Percentiles rank a stretch among this genome's conserved stretches.
Evolutionary conservation across 2,113 vertebrate genomes (phyloP).

Genomic region (Lagenorhynchus albirostris): DNA sequence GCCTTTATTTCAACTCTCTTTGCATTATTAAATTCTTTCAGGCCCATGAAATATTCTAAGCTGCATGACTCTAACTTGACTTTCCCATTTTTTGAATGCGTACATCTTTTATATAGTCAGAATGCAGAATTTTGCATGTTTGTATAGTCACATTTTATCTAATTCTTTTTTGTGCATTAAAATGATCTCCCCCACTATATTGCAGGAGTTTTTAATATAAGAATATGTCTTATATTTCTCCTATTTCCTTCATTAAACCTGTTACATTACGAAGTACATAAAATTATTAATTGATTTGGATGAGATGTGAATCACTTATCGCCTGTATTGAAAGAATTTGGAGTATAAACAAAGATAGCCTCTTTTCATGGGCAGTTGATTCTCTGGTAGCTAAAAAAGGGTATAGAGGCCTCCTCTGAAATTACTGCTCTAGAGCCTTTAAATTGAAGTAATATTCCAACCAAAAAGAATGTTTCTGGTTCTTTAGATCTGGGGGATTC

Average conservation of each 20-base stretch:
- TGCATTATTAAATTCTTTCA: slow-evolving; percentile 30
- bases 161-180: neutral
- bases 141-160: neutral
- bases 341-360: neutral
- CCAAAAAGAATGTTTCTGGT: neutral
- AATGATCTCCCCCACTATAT: neutral
- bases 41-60: neutral
- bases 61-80: neutral
- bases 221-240: neutral
- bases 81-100: neutral
- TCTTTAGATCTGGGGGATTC: neutral
- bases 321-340: neutral
- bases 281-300: neutral
- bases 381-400: neutral
- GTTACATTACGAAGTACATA: slow-evolving; percentile 17
- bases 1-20: neutral
- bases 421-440: neutral
- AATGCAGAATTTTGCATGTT: neutral
- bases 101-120: neutral
- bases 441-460: neutral
- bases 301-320: neutral
- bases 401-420: neutral
- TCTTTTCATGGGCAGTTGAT: neutral
- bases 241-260: neutral
- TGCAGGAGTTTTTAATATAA: neutral